phyloP scores from a whole-genome alignment of 1,140 invertebrate species.

The Popillia japonica region DNA sequence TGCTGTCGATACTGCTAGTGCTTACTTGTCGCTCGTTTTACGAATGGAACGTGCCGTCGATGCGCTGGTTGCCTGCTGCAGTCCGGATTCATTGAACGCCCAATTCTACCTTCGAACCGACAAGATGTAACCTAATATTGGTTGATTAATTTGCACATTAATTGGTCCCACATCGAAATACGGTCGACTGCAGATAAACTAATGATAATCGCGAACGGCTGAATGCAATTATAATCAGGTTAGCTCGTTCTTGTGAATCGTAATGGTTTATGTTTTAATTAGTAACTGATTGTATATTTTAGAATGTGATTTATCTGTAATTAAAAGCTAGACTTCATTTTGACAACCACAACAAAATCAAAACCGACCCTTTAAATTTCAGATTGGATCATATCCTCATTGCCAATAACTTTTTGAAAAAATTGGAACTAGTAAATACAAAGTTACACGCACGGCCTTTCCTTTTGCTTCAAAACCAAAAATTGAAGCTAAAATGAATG shows the following conservation, averaged over 20 bases:
- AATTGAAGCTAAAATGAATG: conserved; percentile 26
- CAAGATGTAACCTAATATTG: conserved; percentile 31
- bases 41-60: neutral
- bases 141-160: conserved; percentile 38
- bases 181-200: conserved; percentile 29
- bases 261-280: too few species aligned
- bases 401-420: neutral
- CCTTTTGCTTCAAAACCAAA: conserved; percentile 25
- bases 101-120: conserved; percentile 1
- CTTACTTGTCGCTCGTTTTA: neutral
- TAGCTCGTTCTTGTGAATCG: too few species aligned
- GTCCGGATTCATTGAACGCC: neutral
- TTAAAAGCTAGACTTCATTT: too few species aligned
- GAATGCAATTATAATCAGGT: neutral
- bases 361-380: too few species aligned
- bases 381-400: neutral
- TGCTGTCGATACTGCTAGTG: too few species aligned
- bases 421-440: neutral
- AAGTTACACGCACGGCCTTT: neutral
- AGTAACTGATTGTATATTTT: too few species aligned
- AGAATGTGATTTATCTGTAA: too few species aligned
- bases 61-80: too few species aligned
- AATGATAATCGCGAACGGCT: neutral
- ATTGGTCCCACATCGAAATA: conserved; percentile 32
- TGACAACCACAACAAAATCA: too few species aligned